phyloP scores from a whole-genome alignment of 2,797 vertebrate genomes.

The Sebastes iracundus region DNA sequence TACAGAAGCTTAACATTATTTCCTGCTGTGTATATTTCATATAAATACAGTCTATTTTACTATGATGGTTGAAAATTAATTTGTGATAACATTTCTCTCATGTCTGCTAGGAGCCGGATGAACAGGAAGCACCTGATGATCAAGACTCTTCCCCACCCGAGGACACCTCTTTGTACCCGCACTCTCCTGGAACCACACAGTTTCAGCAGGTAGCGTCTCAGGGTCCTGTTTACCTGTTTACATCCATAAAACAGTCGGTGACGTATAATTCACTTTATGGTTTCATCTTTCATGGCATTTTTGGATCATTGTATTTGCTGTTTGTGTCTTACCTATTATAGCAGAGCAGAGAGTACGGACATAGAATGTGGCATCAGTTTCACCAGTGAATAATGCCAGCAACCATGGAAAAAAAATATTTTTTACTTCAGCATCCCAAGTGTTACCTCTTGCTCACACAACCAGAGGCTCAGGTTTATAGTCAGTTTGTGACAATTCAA shows the following conservation, averaged over 20 bases:
- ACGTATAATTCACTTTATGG: neutral
- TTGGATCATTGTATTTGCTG: neutral
- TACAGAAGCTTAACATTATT: neutral
- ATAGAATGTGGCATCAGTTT: no score
- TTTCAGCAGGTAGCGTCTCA: conserved; percentile 93
- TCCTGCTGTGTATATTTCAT: conserved; percentile 7
- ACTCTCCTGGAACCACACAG: conserved; percentile 94
- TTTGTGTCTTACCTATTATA: neutral
- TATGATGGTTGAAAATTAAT: neutral
- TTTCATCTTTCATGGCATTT: neutral
- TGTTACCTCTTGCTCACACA: neutral
- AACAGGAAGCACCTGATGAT: conserved; percentile 97
- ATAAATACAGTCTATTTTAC: neutral
- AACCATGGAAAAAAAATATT: neutral
- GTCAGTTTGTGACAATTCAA: neutral
- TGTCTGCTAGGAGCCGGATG: conserved; percentile 92
- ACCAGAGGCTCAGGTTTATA: neutral
- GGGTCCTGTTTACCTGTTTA: neutral
- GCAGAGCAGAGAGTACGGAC: neutral
- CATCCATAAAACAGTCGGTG: neutral
- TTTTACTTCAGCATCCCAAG: neutral
- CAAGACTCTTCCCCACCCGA: conserved; percentile 98
- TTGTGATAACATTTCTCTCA: conserved; percentile 21
- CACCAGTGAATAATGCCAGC: neutral
- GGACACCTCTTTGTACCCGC: conserved; percentile 96